phyloP scores from a whole-genome alignment of 2,113 vertebrate species.

The Indicator maculatus region DNA sequence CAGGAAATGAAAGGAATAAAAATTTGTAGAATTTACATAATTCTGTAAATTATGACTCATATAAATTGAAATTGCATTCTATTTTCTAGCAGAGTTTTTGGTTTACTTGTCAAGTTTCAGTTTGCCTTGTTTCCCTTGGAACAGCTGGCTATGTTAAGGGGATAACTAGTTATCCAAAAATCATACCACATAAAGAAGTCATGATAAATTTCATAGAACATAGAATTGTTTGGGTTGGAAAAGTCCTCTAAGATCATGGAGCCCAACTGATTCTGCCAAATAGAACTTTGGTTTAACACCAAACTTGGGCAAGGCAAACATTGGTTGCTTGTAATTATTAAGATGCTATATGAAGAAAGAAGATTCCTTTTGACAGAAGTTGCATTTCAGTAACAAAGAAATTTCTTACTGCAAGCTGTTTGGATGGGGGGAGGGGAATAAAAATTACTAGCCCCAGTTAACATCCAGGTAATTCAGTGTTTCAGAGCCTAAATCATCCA shows the following conservation, averaged over 20 bases:
- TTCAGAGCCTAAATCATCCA: neutral
- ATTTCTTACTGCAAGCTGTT: neutral
- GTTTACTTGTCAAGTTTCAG: neutral
- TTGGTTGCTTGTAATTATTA: neutral
- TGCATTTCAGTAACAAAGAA: neutral
- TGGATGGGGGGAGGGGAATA: neutral
- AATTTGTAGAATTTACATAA: neutral
- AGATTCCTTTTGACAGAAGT: neutral
- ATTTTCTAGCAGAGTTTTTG: neutral
- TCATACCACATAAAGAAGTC: neutral
- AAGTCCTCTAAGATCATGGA: too few relatives aligned
- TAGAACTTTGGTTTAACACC: neutral
- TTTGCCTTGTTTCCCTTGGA: neutral
- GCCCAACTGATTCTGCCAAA: neutral
- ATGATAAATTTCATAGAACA: neutral
- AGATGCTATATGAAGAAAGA: neutral
- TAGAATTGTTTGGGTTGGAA: too few relatives aligned
- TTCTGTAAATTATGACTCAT: neutral
- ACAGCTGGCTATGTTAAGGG: neutral
- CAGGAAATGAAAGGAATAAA: neutral
- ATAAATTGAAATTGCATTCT: neutral
- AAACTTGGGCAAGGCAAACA: neutral
- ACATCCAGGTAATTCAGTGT: neutral
- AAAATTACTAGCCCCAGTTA: neutral
- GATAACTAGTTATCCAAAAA: neutral